These are phyloP conservation scores for Meriones unguiculatus DNA, from an alignment of 2,113 vertebrate genomes.

Conservation along the genomic window DNA sequence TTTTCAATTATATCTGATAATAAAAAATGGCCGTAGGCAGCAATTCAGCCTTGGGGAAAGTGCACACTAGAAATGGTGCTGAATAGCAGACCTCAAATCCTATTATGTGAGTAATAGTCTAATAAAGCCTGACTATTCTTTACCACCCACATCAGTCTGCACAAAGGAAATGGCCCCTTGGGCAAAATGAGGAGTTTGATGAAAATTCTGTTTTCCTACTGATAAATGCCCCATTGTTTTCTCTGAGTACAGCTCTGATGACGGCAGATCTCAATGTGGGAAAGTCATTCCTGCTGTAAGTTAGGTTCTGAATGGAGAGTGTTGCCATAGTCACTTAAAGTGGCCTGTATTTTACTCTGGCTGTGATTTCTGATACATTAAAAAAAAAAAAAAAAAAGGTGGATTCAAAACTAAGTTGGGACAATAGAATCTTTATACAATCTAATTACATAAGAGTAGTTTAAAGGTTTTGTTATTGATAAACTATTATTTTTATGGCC, in stretches of 20 bases:
- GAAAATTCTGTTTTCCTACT: conserved; percentile 46
- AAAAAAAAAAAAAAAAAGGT: not conserved
- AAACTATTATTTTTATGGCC: conserved; percentile 45
- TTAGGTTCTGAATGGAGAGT: not conserved
- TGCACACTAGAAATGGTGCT: conserved; percentile 64
- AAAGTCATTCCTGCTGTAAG: conserved; percentile 16
- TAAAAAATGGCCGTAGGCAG: conserved; percentile 46
- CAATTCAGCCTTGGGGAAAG: conserved; percentile 53
- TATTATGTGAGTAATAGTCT: not conserved
- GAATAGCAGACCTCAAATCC: conserved; percentile 66
- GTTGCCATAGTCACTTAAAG: conserved; percentile 33
- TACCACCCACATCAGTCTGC: conserved; percentile 51
- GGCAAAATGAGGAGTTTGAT: conserved; percentile 36
- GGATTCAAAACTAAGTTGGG: conserved; percentile 37
- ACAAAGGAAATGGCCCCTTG: conserved; percentile 42
- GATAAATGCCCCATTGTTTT: conserved; percentile 63
- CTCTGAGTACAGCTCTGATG: conserved; percentile 1
- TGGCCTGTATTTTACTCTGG: conserved; percentile 20
- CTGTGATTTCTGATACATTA: not conserved
- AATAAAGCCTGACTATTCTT: conserved; percentile 55
- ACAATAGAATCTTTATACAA: conserved; percentile 1
- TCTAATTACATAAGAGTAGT: conserved; percentile 46
- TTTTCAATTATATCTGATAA: conserved; percentile 65
- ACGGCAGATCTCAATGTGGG: not conserved
- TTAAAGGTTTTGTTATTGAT: conserved; percentile 50